Evolutionary conservation across 2,888 invertebrate genomes (phyloP), one percentile per base, ranked within the genome.

Genomic region (Clunio marinus): DNA sequence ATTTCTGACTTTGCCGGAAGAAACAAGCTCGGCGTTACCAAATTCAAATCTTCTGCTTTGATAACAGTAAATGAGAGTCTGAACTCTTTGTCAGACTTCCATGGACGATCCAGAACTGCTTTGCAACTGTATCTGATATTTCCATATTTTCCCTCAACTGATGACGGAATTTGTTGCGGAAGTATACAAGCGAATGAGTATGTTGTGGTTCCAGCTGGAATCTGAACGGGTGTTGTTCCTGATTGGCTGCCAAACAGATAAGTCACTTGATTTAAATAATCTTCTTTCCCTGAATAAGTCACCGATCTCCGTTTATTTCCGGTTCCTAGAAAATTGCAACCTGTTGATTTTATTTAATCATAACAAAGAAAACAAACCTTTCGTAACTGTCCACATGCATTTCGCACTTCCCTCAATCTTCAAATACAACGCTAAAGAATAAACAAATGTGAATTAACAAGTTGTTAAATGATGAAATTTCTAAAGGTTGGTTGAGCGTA

Each of bases 101-200:
- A 85, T 0, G 84, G 81, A 58, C 83, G 77, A 75, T 84, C 82
- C 71, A 85, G 81, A 35, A 84, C 82, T 0, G 80, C 82, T 72
- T 83, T 83, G 55, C 84, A 73, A 74, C 82, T 78, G 74, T 88
- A 88, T 1, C 86, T 76, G 25, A 84, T 76, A 69, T 80, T 51
- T 17, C 51, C 68, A 28, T 58, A 57, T 25, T 68, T 68, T 1
- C 68, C 68, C 41, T 68, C 68, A 41, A 80, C 82, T 0, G 83
- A 81, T 0, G 83, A 80, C 0, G 84, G 84, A 60, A 81, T 79
- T 35, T 75, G 75, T 0, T 65, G 62, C 0, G 84, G 84, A 24
- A 84, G 74, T 3, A 74, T 76, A 59, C 78, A 81, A 24, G 79
- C 75, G 73, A 84, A 84, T 1, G 77, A 78, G 70, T 79, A 81